Evolutionary conservation across 2,888 invertebrate genomes (phyloP), one percentile per base, ranked within the genome.

Genomic region (Nebria brevicollis): DNA sequence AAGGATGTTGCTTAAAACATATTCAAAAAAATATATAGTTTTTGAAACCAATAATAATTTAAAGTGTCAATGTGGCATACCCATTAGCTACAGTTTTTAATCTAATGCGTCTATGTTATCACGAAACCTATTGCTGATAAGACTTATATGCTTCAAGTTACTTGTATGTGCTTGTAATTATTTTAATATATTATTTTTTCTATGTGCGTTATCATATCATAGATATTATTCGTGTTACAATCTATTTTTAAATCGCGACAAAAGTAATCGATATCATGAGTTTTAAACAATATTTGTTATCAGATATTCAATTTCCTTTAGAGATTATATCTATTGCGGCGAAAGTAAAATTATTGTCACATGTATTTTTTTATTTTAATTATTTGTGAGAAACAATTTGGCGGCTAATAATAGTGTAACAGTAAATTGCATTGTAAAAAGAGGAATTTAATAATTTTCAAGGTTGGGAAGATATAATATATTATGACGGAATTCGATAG

Each of bases 61-160:
- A 64, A 72, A 74, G 66, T 78, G 78, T 72, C 78, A 78, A 78
- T 26, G 78, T 78, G 78, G 78, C 78, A 78, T 42, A 42, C 25
- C 34, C n/a, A 54, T 34, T 54, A 77, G 43, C 13, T 43, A 54
- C 54, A 26, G 64, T 78, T 73, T 20, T 68, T 68, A 68, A 68
- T 68, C 68, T 78, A 77, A 77, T 77, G 41, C 66, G 73, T 78
- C 70, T 74, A 77, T 66, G 78, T 78, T 78, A 78, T 78, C 78
- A 78, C 65, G 20, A 74, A 78, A 78, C 74, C 66, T 74, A 13
- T 20, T 41, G 66, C 74, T 78, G 78, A 78, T 78, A 78, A 78
- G 78, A 70, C 43, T 76, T 68, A 3, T 68, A n/a, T 43, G 26
- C 41, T 70, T 26, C 25, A 72, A 77, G 74, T 68, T 78, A 73